Conservation (phyloP, 2,113 vertebrate species). For the Thomomys bottae region DNA sequence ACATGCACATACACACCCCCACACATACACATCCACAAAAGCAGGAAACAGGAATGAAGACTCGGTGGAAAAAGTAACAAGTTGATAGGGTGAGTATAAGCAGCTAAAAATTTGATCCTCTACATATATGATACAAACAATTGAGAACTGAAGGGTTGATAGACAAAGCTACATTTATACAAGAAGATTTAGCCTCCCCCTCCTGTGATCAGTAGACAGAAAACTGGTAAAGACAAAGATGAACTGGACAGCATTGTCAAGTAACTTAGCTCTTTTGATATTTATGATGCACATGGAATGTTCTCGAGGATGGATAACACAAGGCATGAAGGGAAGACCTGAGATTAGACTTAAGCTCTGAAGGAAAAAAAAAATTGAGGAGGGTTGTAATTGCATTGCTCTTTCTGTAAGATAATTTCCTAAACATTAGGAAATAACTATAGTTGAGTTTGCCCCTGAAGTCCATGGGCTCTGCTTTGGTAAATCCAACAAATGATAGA, state of each 20-base stretch:
- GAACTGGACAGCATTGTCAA: not conserved
- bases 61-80: constrained; percentile 7
- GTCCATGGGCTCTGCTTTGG: not conserved
- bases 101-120: no score
- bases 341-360: not conserved
- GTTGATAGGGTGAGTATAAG: not conserved
- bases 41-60: not conserved
- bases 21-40: no score
- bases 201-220: not conserved
- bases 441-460: not conserved
- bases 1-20: no score
- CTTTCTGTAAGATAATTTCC: not conserved
- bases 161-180: not conserved
- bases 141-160: not conserved
- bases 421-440: not conserved
- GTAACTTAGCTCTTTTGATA: not conserved
- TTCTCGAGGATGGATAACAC: not conserved
- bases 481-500: not conserved
- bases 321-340: no score
- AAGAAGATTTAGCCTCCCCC: not conserved
- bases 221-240: not conserved
- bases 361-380: not conserved
- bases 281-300: not conserved
- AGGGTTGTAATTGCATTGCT: not conserved
- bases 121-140: no score